phyloP scores from a whole-genome alignment of 2,888 invertebrate genomes.

The Tinea trinotella region DNA sequence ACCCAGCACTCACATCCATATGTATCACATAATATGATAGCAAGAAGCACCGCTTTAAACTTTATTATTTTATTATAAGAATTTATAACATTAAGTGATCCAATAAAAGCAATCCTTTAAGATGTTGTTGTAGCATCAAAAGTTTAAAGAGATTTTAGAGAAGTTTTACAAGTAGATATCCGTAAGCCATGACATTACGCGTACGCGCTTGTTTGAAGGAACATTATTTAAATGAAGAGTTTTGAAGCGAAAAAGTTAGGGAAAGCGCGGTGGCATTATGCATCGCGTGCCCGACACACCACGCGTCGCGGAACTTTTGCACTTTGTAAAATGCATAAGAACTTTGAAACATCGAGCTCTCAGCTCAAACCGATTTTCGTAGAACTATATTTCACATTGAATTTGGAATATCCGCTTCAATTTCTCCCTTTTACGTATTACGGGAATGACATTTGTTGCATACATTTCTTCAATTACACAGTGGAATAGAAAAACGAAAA shows the following conservation, averaged over 20 bases:
- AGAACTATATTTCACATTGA: slow-evolving; percentile 1
- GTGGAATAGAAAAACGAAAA: no score
- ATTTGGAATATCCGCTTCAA: background rate
- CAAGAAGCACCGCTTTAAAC: no score
- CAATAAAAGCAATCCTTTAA: background rate
- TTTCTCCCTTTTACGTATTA: background rate
- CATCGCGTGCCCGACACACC: slow-evolving; percentile 45
- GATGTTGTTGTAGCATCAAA: background rate
- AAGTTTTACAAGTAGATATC: slow-evolving; percentile 5
- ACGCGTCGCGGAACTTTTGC: slow-evolving; percentile 50
- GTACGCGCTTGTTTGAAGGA: slow-evolving; percentile 41
- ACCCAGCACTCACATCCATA: no score
- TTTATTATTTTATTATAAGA: no score
- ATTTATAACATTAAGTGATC: no score
- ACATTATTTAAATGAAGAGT: slow-evolving; percentile 51
- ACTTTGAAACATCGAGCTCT: slow-evolving; percentile 26
- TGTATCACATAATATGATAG: no score
- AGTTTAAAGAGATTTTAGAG: background rate
- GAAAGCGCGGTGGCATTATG: slow-evolving; percentile 40
- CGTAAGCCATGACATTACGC: slow-evolving; percentile 26
- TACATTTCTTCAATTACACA: slow-evolving; percentile 23
- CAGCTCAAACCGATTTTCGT: slow-evolving; percentile 14
- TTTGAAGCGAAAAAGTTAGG: slow-evolving; percentile 47
- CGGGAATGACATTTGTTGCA: background rate
- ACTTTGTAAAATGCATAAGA: slow-evolving; percentile 59